phyloP scores from a whole-genome alignment of 2,113 vertebrate genomes.

The Vimba vimba region DNA sequence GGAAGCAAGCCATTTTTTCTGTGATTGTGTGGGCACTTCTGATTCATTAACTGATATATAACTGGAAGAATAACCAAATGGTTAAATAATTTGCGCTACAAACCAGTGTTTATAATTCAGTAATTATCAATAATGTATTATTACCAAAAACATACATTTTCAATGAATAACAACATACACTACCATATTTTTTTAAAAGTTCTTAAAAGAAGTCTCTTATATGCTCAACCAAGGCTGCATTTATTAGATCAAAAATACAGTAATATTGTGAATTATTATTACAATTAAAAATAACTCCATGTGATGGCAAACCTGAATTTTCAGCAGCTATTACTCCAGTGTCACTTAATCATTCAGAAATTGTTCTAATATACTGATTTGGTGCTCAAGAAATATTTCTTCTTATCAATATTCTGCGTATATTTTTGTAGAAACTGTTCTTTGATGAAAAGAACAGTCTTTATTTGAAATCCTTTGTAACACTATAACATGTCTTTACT shows the following conservation, averaged over 20 bases:
- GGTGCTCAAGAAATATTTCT: neutral
- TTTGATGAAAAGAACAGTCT: neutral
- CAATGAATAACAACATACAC: neutral
- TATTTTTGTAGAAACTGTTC: neutral
- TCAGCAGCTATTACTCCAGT: neutral
- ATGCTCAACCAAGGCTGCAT: neutral
- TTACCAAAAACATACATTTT: too few relatives aligned
- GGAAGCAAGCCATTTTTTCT: too few relatives aligned
- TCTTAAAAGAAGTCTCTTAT: too few relatives aligned
- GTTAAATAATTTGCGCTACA: too few relatives aligned
- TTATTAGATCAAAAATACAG: neutral
- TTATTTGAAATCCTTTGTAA: neutral
- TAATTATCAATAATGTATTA: too few relatives aligned
- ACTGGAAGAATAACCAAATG: too few relatives aligned
- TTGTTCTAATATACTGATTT: neutral
- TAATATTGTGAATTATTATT: neutral
- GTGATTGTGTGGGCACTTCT: too few relatives aligned
- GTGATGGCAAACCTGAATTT: neutral
- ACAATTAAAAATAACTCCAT: neutral
- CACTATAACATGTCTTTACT: neutral
- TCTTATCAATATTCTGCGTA: neutral
- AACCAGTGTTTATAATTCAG: too few relatives aligned
- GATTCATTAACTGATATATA: too few relatives aligned
- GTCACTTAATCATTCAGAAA: neutral
- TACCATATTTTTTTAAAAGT: neutral